phyloP scores from a whole-genome alignment of 2,797 vertebrate species.

The Aplochiton taeniatus region DNA sequence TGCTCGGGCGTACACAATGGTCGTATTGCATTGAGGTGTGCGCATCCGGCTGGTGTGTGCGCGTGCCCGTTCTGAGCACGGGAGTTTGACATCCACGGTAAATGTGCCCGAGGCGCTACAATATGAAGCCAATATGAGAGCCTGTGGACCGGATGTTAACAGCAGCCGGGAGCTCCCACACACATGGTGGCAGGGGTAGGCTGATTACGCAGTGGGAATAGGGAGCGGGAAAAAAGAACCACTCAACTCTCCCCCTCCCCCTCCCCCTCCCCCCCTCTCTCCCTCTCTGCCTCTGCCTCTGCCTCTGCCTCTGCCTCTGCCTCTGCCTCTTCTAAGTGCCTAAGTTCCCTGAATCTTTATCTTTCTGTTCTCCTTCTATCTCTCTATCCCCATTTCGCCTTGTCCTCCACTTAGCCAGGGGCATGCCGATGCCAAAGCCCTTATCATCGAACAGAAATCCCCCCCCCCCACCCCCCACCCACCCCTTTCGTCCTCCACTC shows the following conservation, averaged over 20 bases:
- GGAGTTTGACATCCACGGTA: not conserved
- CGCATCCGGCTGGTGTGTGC: not conserved
- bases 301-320: not conserved
- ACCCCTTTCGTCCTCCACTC: slow-evolving; percentile 10
- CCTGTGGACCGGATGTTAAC: not conserved
- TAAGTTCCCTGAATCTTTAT: slow-evolving; percentile 74
- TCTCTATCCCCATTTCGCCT: not conserved
- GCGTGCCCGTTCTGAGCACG: not conserved
- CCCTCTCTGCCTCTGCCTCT: not conserved
- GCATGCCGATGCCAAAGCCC: slow-evolving; percentile 83
- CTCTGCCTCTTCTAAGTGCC: too few species aligned
- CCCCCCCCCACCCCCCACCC: not conserved
- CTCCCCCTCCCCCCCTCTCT: too few species aligned
- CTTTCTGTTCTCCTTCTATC: slow-evolving; percentile 31
- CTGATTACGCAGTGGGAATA: not conserved
- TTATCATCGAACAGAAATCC: slow-evolving; percentile 2
- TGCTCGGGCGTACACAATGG: slow-evolving; percentile 3
- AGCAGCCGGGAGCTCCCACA: not conserved
- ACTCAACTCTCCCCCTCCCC: not conserved
- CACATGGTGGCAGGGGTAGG: not conserved
- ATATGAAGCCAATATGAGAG: not conserved
- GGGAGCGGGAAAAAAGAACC: too few species aligned
- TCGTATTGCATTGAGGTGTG: too few species aligned
- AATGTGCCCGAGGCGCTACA: not conserved
- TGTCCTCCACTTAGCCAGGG: slow-evolving; percentile 71